Evolutionary conservation across 2,888 invertebrate species (phyloP).

Genomic region (Eugnorisma glareosa): DNA sequence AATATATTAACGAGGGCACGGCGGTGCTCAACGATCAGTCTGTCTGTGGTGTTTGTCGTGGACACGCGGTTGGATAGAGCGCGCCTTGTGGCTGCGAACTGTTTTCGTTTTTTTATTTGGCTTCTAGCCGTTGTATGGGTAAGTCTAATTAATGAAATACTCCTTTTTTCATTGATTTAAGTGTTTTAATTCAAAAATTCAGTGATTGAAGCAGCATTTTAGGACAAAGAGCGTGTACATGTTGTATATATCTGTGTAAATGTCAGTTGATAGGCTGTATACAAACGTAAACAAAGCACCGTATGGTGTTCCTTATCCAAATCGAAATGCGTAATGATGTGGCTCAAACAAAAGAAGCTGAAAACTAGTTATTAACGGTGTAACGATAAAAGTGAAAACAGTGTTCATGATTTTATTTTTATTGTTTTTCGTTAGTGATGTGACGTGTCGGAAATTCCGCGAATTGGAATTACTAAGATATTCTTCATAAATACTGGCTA

Average conservation of each 20-base stretch:
- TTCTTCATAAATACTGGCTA: not conserved
- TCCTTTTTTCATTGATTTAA: constrained; percentile 24
- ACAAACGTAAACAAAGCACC: constrained; percentile 65
- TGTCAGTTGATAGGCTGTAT: constrained; percentile 47
- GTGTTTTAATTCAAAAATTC: constrained; percentile 29
- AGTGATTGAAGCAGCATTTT: constrained; percentile 13
- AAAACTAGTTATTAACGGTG: not conserved
- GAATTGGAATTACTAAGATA: not conserved
- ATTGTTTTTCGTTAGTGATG: not conserved
- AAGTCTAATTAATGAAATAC: constrained; percentile 74
- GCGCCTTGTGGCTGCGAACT: constrained; percentile 83
- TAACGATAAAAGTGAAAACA: not conserved
- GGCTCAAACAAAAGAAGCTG: not conserved
- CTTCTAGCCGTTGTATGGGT: constrained; percentile 91
- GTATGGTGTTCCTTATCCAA: constrained; percentile 50
- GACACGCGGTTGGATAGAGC: constrained; percentile 82
- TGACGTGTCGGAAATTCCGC: constrained; percentile 14
- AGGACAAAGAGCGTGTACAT: constrained; percentile 61
- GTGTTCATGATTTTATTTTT: constrained; percentile 1
- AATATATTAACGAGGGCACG: constrained; percentile 82
- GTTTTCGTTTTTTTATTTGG: constrained; percentile 91
- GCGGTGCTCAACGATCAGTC: constrained; percentile 84
- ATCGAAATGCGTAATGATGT: constrained; percentile 13
- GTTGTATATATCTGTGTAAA: constrained; percentile 57
- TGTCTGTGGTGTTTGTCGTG: constrained; percentile 80